phyloP scores from a whole-genome alignment of 2,888 invertebrate species.

The Nipponacmea schrenckii region DNA sequence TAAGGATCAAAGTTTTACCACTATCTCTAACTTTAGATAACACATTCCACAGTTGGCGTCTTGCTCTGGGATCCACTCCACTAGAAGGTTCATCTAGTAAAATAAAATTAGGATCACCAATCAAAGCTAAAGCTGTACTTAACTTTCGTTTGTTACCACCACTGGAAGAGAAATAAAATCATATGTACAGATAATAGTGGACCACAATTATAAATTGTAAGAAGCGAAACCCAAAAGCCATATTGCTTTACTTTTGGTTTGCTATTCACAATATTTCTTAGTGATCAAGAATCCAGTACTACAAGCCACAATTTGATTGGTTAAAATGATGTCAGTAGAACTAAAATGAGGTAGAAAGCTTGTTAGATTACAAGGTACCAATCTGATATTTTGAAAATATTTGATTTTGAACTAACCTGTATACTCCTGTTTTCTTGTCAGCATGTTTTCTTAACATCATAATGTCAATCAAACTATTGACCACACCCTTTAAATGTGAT shows the following conservation, averaged over 20 bases:
- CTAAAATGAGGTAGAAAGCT: too few species aligned
- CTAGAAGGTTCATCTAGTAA: conserved; percentile 68
- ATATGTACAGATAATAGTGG: not conserved
- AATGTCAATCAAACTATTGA: conserved; percentile 47
- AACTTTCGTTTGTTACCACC: conserved; percentile 60
- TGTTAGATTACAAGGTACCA: too few species aligned
- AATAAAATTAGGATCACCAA: conserved; percentile 51
- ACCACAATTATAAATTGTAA: too few species aligned
- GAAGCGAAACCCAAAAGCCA: too few species aligned
- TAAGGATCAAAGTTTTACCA: conserved; percentile 62
- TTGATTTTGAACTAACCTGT: conserved; percentile 34
- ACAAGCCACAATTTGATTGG: too few species aligned
- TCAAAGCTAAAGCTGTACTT: conserved; percentile 55
- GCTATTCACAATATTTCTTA: too few species aligned
- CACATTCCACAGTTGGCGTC: conserved; percentile 66
- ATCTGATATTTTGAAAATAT: too few species aligned
- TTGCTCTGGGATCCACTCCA: conserved; percentile 68
- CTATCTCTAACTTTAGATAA: conserved; percentile 59
- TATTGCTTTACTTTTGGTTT: too few species aligned
- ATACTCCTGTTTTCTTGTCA: conserved; percentile 41
- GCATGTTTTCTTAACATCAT: conserved; percentile 49
- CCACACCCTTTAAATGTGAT: conserved; percentile 45
- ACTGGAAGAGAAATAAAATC: conserved; percentile 29
- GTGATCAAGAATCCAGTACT: too few species aligned
- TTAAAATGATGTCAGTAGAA: too few species aligned